These are phyloP conservation scores for Acrossocheilus wenchowensis DNA, from an alignment of 2,797 vertebrate genomes.

Conservation along the genomic window DNA sequence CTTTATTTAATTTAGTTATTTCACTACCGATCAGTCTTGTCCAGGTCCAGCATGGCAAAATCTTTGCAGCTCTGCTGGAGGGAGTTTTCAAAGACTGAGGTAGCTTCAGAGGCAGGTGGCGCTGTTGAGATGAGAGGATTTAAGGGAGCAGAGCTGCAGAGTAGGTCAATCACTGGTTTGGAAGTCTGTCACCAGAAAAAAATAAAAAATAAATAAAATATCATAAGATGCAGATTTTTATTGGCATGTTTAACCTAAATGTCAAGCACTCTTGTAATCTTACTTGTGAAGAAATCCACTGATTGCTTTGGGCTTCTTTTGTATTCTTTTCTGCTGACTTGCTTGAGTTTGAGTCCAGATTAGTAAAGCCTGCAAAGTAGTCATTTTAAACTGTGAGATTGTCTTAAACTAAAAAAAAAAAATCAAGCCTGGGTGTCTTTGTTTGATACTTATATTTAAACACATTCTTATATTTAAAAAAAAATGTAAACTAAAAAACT, in stretches of 20 bases:
- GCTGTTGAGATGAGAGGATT: slow-evolving; percentile 69
- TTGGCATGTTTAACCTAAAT: neutral
- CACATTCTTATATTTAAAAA: neutral
- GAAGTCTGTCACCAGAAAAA: slow-evolving; percentile 72
- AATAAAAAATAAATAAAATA: neutral
- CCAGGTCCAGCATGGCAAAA: slow-evolving; percentile 82
- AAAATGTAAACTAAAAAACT: neutral
- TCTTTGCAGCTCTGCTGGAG: slow-evolving; percentile 73
- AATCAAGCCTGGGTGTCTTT: neutral
- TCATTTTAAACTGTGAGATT: neutral
- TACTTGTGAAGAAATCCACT: slow-evolving; percentile 82
- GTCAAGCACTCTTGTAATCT: slow-evolving; percentile 2
- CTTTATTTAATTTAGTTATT: neutral
- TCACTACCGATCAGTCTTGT: slow-evolving; percentile 81
- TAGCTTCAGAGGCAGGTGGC: slow-evolving; percentile 64
- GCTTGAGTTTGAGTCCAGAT: slow-evolving; percentile 71
- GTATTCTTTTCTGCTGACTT: slow-evolving; percentile 55
- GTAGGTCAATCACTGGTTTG: slow-evolving; percentile 77
- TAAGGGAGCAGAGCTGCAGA: slow-evolving; percentile 70
- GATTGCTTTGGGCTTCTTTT: slow-evolving; percentile 71
- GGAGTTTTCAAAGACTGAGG: slow-evolving; percentile 51
- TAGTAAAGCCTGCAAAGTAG: slow-evolving; percentile 79
- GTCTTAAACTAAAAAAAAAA: neutral
- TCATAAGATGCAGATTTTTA: neutral
- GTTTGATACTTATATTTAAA: neutral